A percentile compares a stretch with the other conserved stretches of the same genome.
These are phyloP conservation scores for Glossophaga mutica DNA, from an alignment of 2,797 vertebrate genomes.

Conservation along the genomic window DNA sequence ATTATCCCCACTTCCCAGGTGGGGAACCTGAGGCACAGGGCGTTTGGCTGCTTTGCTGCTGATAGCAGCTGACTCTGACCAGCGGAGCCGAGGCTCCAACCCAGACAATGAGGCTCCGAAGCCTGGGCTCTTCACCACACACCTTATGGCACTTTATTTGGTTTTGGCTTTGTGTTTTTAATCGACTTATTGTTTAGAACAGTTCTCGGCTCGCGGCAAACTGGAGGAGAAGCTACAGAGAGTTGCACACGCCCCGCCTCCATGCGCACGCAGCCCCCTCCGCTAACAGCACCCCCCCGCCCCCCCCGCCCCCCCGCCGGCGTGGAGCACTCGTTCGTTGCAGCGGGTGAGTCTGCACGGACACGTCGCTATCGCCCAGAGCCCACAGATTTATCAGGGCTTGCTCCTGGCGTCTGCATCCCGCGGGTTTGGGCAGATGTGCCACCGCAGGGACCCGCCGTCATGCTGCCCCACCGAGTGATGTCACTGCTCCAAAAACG, in stretches of 20 bases:
- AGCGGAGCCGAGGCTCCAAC: background rate
- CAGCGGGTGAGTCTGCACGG: accelerated
- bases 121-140: background rate
- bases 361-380: background rate
- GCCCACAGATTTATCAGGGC: background rate
- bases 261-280: background rate
- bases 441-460: background rate
- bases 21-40: background rate
- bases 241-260: background rate
- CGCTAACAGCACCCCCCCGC: background rate
- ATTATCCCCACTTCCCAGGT: background rate
- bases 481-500: background rate
- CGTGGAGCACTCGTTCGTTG: background rate
- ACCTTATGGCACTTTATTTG: background rate
- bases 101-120: background rate
- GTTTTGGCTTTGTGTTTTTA: background rate
- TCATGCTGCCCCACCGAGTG: background rate
- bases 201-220: background rate
- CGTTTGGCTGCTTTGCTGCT: background rate
- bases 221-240: background rate
- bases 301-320: too few species aligned
- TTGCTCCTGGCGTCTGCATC: background rate
- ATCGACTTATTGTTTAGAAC: background rate
- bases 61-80: background rate
- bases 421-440: background rate